These are phyloP conservation scores for Moxostoma hubbsi DNA, from an alignment of 2,797 vertebrate genomes.

Conservation along the genomic window DNA sequence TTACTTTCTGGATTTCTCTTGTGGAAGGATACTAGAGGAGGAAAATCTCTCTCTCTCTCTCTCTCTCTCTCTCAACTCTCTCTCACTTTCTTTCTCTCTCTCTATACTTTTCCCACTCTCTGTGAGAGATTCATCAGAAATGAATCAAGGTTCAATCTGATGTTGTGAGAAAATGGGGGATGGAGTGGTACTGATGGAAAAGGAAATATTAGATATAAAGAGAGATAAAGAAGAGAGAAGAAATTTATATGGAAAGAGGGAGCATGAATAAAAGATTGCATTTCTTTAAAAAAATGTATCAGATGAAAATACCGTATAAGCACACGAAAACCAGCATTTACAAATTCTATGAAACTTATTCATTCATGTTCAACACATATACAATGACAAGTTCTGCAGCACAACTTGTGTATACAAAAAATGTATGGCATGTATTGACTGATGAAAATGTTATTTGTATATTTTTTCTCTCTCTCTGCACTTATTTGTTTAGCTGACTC, in stretches of 20 bases:
- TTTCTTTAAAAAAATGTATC: not conserved
- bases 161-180: slow-evolving; percentile 51
- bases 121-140: slow-evolving; percentile 35
- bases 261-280: slow-evolving; percentile 27
- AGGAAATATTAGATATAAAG: slow-evolving; percentile 36
- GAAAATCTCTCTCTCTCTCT: not conserved
- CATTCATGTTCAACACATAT: not conserved
- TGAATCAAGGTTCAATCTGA: slow-evolving; percentile 35
- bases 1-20: slow-evolving; percentile 56
- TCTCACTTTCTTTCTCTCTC: not conserved
- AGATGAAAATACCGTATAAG: not conserved
- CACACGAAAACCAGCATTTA: not conserved
- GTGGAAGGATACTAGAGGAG: slow-evolving; percentile 36
- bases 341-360: not conserved
- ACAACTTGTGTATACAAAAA: not conserved
- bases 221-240: slow-evolving; percentile 2
- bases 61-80: not conserved
- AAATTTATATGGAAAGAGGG: slow-evolving; percentile 15
- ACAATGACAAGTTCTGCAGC: not conserved
- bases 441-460: not conserved
- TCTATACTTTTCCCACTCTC: slow-evolving; percentile 1
- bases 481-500: too few species aligned
- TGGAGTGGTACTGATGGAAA: slow-evolving; percentile 45
- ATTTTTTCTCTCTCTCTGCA: too few species aligned
- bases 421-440: not conserved